Conservation (phyloP, 1,140 invertebrate genomes). For the Drosophila tani region DNA sequence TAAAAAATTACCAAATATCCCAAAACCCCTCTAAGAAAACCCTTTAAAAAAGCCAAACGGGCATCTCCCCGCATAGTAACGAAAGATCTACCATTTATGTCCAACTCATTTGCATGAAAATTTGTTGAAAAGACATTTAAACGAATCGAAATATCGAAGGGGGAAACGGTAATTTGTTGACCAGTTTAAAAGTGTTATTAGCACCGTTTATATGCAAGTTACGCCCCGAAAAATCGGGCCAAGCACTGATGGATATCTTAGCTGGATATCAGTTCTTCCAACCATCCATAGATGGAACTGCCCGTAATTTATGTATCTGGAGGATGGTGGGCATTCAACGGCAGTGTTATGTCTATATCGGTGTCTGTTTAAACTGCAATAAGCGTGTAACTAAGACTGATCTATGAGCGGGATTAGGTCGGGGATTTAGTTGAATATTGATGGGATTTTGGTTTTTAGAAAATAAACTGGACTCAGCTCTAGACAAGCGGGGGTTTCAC, state of each 20-base stretch:
- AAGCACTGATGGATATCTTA: slow-evolving; percentile 50
- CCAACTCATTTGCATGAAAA: slow-evolving; percentile 75
- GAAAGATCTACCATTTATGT: slow-evolving; percentile 27
- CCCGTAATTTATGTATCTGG: slow-evolving; percentile 73
- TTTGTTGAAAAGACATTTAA: slow-evolving; percentile 77
- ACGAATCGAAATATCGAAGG: slow-evolving; percentile 63
- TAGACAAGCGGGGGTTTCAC: slow-evolving; percentile 41
- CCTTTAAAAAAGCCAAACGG: background rate
- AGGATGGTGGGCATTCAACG: slow-evolving; percentile 76
- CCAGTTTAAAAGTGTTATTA: slow-evolving; percentile 81
- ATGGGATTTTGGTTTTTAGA: slow-evolving; percentile 32
- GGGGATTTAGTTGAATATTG: slow-evolving; percentile 42
- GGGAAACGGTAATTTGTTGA: slow-evolving; percentile 82
- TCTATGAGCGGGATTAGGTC: slow-evolving; percentile 55
- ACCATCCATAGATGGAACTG: slow-evolving; percentile 32
- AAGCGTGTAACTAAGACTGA: slow-evolving; percentile 71
- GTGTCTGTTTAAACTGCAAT: slow-evolving; percentile 75
- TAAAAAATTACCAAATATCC: background rate
- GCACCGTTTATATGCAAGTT: slow-evolving; percentile 82
- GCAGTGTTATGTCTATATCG: slow-evolving; percentile 81
- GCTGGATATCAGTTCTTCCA: slow-evolving; percentile 38
- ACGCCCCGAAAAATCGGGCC: slow-evolving; percentile 53
- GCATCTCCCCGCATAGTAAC: background rate
- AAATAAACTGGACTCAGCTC: slow-evolving; percentile 29
- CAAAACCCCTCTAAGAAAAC: background rate